Evolutionary conservation across 2,797 vertebrate species (phyloP), one percentile per base, ranked within the genome.

Genomic region (Onychomys torridus): DNA sequence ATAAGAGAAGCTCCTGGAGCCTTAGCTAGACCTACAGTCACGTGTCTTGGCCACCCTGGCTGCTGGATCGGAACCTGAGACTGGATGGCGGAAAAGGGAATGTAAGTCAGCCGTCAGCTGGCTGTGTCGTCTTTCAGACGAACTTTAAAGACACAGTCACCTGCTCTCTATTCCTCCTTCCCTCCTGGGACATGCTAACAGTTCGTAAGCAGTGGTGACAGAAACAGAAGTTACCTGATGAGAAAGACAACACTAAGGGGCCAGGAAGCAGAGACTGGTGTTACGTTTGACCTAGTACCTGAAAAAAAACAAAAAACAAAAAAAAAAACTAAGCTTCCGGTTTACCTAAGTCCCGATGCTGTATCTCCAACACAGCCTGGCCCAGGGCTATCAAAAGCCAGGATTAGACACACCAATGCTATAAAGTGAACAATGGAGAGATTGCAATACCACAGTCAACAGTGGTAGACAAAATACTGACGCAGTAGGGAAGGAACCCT

Each of bases 31-130:
- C 69, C 75, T 11, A 52, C 21, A 85, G 77, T 21, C 89, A 67
- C 55, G 46, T 90, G 83, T 93, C 75, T 86, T 29, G 65, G n/a
- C 55, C 63, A 93, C 79, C 46, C 37, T 77, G 83, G 86, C 52
- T 89, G 49, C 34, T 59, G 52, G 37, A 73, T 23, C 19, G 0
- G 84, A 86, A 69, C 61, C 49, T 2, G 13, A 49, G 13, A 79
- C 40, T 83, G 67, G 79, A 37, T 81, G 75, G 29, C 23, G 71
- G 82, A 25, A 75, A 95, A 49, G 34, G 40, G 21, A 83, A 91
- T 40, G 23, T 57, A 89, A 86, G 52, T 27, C 34, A n/a, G 29
- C 69, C 78, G n/a, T n/a, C n/a, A n/a, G n/a, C n/a, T n/a, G 9
- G n/a, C 71, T 6, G 1, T 88, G 25, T 57, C 67, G 69, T 29